These are phyloP conservation scores for Smittia aterrima DNA, from an alignment of 2,888 invertebrate genomes.

Conservation along the genomic window DNA sequence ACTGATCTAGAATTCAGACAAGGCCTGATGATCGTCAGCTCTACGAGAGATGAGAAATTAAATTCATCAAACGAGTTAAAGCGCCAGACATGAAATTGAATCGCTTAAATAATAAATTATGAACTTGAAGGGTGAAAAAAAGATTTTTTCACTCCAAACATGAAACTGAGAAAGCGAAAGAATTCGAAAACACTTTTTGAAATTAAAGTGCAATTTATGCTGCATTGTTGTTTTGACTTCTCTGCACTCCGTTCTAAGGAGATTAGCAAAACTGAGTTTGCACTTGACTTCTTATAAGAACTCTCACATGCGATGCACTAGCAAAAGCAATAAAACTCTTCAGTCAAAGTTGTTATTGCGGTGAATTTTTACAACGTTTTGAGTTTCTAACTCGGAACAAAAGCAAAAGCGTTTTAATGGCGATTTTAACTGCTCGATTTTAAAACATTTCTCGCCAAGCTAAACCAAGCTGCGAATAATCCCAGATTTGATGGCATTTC, in stretches of 20 bases:
- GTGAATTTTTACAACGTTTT: background rate
- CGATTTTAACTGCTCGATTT: background rate
- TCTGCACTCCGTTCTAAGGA: background rate
- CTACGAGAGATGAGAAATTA: background rate
- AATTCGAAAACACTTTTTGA: background rate
- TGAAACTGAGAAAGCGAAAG: background rate
- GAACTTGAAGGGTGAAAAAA: background rate
- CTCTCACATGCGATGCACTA: background rate
- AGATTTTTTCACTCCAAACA: constrained; percentile 4
- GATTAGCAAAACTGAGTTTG: constrained; percentile 15
- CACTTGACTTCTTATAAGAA: constrained; percentile 21
- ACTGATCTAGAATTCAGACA: background rate
- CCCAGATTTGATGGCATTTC: constrained; percentile 10
- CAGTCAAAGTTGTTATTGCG: background rate
- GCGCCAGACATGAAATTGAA: constrained; percentile 6
- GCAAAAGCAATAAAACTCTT: background rate
- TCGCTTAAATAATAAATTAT: background rate
- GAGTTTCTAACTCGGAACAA: background rate
- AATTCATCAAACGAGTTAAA: background rate
- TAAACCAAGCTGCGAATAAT: background rate
- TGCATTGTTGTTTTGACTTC: background rate
- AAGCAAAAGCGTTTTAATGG: too few species aligned
- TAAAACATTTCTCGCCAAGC: background rate
- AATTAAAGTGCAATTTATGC: constrained; percentile 24
- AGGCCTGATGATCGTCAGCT: constrained; percentile 31